Base-by-base conservation (phyloP, 2,888 invertebrate genomes). In the Sturmia bella region DNA sequence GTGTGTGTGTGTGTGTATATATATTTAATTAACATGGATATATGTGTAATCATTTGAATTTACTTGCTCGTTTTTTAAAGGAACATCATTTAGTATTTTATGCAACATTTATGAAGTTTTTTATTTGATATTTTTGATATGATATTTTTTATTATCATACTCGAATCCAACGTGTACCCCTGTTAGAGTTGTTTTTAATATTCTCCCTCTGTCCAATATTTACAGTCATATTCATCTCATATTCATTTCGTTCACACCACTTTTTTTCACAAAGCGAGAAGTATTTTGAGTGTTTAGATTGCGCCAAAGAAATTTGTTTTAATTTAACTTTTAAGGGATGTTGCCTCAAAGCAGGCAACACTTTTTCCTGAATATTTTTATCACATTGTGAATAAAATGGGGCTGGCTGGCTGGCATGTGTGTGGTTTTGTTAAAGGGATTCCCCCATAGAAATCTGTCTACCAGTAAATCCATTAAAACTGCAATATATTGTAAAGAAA, bases 101-200 rank as follows among this genome's bases (percentile, higher is more conserved):
- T 4, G 17, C 37, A 52, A 32, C 57, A 6, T 37, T 64, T 50
- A 66, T 59, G 39, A 57, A 59, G 57, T 64, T 66, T 59, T 69
- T 82, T 82, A 70, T 74, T 64, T 64, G 78, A 64, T 82, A 74
- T 74, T 82, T 73, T 78, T 82, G 70, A 74, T 74, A n/a, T 78
- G 82, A 78, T 74, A 78, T 82, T 74, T 81, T 69, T 54, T 59
- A 63, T 70, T 69, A 57, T 77, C 77, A 74, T 78, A 7, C 9
- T 7, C 32, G 32, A 1, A 70, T 63, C 64, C 69, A 73, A 69
- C 69, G 74, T 82, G 77, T 70, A 69, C 70, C 73, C 41, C 69
- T 69, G 69, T 41, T 63, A 73, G 64, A 63, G 41, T 48, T 41
- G 32, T 45, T 41, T 61, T 37, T 41, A 77, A 61, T 64, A 37